Conservation (phyloP, 1,140 invertebrate genomes). For the Pantala flavescens region DNA sequence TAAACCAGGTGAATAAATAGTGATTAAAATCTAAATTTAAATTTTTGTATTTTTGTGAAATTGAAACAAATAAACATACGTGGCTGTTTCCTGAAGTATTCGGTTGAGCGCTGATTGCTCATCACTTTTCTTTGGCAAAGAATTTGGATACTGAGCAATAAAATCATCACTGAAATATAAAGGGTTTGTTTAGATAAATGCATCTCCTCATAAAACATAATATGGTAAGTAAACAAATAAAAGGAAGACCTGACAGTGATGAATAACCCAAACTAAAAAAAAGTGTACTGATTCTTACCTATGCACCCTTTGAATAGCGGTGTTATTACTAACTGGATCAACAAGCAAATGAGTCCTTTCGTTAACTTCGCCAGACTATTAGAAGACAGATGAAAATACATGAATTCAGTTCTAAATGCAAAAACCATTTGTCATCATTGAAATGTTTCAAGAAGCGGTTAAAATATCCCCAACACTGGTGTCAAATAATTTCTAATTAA, state of each 20-base stretch:
- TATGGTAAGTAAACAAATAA: background rate
- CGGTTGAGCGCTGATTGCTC: constrained; percentile 78
- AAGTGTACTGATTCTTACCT: constrained; percentile 31
- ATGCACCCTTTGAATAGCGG: constrained; percentile 46
- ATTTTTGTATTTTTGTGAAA: too few relatives aligned
- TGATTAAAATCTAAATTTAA: background rate
- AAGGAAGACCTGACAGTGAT: background rate
- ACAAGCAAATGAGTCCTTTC: constrained; percentile 56
- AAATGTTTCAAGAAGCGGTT: too few relatives aligned
- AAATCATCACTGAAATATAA: constrained; percentile 49
- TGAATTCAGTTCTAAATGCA: too few relatives aligned
- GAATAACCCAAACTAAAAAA: background rate
- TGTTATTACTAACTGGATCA: constrained; percentile 55
- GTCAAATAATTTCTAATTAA: too few relatives aligned
- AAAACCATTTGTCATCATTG: too few relatives aligned
- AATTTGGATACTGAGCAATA: constrained; percentile 47
- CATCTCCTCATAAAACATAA: background rate
- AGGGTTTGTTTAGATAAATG: constrained; percentile 19
- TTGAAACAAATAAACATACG: constrained; percentile 46
- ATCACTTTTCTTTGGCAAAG: constrained; percentile 66
- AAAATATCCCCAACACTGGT: too few relatives aligned
- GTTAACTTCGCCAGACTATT: constrained; percentile 47
- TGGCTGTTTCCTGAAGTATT: constrained; percentile 78
- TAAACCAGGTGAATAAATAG: constrained; percentile 29
- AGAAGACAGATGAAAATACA: constrained; percentile 16